Conservation (phyloP, 2,113 vertebrate species). For the Cryptotis parvus region DNA sequence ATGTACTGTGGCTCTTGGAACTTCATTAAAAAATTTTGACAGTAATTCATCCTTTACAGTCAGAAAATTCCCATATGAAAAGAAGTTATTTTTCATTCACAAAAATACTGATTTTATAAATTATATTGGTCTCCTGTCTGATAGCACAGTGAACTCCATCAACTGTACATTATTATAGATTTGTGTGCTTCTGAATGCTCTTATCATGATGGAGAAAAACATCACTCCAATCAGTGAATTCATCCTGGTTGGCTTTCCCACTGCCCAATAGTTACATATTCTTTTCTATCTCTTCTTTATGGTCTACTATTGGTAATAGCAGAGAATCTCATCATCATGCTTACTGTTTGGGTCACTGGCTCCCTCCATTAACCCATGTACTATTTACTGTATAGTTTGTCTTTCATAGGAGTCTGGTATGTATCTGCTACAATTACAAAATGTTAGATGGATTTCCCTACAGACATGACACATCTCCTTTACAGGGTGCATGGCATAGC, state of each 20-base stretch:
- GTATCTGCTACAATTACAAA: conserved; percentile 78
- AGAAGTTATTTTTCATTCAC: conserved; percentile 6
- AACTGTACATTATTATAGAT: neutral
- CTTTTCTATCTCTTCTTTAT: conserved; percentile 75
- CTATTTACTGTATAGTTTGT: conserved; percentile 81
- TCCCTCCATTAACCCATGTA: conserved; percentile 83
- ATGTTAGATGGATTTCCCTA: conserved; percentile 71
- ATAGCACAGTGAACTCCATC: neutral
- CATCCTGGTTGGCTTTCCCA: conserved; percentile 80
- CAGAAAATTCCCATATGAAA: neutral
- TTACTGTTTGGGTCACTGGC: conserved; percentile 69
- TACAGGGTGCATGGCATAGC: conserved; percentile 76
- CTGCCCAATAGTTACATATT: conserved; percentile 56
- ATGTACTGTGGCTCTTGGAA: neutral
- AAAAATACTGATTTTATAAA: conserved; percentile 5
- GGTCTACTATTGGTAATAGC: conserved; percentile 73
- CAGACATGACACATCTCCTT: conserved; percentile 78
- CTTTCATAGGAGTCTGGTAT: conserved; percentile 81
- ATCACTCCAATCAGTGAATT: conserved; percentile 76
- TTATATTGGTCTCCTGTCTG: neutral
- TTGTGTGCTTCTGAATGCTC: too few relatives aligned
- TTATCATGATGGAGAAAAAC: conserved; percentile 41
- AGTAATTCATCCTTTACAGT: neutral
- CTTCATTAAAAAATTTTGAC: neutral
- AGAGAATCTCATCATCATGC: conserved; percentile 78